Conservation (phyloP, 1,140 invertebrate genomes). For the Penaeus indicus region DNA sequence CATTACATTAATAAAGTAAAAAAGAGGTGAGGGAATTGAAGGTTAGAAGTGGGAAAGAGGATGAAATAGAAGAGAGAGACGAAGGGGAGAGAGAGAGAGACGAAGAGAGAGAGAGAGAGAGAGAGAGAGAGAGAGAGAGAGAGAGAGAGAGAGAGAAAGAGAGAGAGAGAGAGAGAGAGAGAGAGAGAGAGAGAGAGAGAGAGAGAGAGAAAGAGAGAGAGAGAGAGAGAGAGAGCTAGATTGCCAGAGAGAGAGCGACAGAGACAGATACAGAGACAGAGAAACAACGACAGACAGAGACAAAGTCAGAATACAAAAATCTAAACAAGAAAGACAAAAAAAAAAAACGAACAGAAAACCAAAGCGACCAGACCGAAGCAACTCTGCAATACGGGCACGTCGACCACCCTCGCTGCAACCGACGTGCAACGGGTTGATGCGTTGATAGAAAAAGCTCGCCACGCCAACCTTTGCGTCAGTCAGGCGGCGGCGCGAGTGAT, state of each 20-base stretch:
- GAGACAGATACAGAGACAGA: not conserved
- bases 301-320: not conserved
- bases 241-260: not conserved
- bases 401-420: too few species aligned
- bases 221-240: not conserved
- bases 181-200: not conserved
- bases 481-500: too few species aligned
- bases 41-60: too few species aligned
- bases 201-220: not conserved
- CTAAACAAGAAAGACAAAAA: too few species aligned
- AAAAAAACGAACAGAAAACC: too few species aligned
- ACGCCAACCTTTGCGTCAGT: too few species aligned
- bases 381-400: too few species aligned
- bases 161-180: not conserved
- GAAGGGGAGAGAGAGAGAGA: not conserved
- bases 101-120: not conserved
- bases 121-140: conserved; percentile 7
- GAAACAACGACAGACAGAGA: not conserved
- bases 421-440: too few species aligned
- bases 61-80: not conserved
- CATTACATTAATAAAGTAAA: too few species aligned
- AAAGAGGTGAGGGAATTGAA: too few species aligned
- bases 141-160: not conserved
- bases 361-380: too few species aligned
- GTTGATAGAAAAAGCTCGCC: too few species aligned